phyloP scores from a whole-genome alignment of 2,888 invertebrate species.

The Trachelus tabidus region DNA sequence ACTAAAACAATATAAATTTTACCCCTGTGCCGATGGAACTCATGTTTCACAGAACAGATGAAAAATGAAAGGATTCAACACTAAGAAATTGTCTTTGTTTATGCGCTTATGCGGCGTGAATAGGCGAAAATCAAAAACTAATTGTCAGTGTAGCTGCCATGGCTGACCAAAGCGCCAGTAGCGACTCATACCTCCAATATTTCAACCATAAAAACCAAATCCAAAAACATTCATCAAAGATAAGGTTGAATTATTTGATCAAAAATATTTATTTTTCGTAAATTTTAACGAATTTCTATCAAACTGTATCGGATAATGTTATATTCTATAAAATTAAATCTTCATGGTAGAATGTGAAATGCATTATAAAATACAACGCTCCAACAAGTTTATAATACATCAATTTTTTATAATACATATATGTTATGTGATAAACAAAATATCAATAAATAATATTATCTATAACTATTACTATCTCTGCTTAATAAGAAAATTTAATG shows the following conservation, averaged over 20 bases:
- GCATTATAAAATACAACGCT: neutral
- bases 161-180: neutral
- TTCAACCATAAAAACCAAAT: neutral
- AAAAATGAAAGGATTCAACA: conserved; percentile 15
- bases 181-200: neutral
- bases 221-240: neutral
- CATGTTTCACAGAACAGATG: conserved; percentile 71
- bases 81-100: conserved; percentile 12
- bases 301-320: neutral
- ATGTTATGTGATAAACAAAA: neutral
- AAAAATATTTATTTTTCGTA: neutral
- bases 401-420: neutral
- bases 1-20: conserved; percentile 67
- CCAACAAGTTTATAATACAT: neutral
- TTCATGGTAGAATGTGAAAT: neutral
- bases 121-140: conserved; percentile 53
- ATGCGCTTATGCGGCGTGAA: conserved; percentile 47
- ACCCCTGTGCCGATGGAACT: conserved; percentile 97
- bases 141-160: conserved; percentile 30
- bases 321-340: too few species aligned
- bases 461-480: neutral
- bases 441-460: neutral
- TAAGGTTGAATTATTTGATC: neutral
- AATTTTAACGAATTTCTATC: neutral
- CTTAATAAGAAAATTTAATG: neutral